Evolutionary conservation across 92 coral and sea anemone genomes (phyloP).

Genomic region (Pocillopora grandis): DNA sequence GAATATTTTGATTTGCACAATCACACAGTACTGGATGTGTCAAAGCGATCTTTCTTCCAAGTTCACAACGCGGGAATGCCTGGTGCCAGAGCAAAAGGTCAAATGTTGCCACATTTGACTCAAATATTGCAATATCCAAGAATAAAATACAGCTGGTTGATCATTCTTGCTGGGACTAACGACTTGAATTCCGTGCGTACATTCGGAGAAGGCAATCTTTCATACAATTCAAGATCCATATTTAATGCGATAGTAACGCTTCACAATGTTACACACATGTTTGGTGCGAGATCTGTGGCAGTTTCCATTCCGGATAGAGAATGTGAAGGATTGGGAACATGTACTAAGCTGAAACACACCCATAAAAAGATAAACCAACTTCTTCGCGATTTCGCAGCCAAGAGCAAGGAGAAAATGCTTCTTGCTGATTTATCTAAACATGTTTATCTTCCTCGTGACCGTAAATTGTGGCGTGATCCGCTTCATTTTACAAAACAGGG

Average conservation of each 20-base stretch:
- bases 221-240: slow-evolving; percentile 20
- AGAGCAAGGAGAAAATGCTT: slow-evolving; percentile 47
- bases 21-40: background rate
- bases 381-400: slow-evolving; percentile 50
- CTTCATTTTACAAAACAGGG: slow-evolving; percentile 67
- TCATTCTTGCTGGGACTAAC: slow-evolving; percentile 78
- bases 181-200: slow-evolving; percentile 37
- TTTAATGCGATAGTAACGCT: slow-evolving; percentile 44
- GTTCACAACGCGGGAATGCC: slow-evolving; percentile 55
- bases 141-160: slow-evolving; percentile 69
- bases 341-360: slow-evolving; percentile 23
- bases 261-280: slow-evolving; percentile 41
- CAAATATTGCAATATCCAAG: slow-evolving; percentile 13
- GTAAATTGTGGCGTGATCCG: slow-evolving; percentile 56
- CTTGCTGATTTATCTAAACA: slow-evolving; percentile 68
- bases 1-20: slow-evolving; percentile 34
- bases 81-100: slow-evolving; percentile 49
- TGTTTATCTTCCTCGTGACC: slow-evolving; percentile 32
- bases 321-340: slow-evolving; percentile 51
- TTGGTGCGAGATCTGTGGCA: slow-evolving; percentile 53
- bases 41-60: slow-evolving; percentile 7
- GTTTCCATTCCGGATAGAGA: slow-evolving; percentile 70
- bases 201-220: slow-evolving; percentile 3
- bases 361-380: slow-evolving; percentile 50
- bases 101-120: slow-evolving; percentile 32